A percentile compares a stretch with the other conserved stretches of the same genome.
Conservation (phyloP, 2,888 invertebrate genomes). For the Caenorhabditis imperialis region DNA sequence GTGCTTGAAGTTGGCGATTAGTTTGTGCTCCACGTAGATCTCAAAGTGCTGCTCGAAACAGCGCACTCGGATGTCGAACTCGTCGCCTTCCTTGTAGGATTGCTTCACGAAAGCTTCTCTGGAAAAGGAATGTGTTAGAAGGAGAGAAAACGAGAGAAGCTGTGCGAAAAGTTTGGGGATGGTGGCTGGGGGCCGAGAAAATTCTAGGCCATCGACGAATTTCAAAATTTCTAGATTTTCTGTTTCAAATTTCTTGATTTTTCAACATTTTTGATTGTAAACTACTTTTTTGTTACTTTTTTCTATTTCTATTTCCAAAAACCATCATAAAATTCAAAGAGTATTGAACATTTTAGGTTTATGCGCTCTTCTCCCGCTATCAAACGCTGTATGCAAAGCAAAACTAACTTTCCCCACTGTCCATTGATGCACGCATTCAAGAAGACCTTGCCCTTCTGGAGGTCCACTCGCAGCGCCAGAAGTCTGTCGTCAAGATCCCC, state of each 20-base stretch:
- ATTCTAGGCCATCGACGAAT: too few relatives aligned
- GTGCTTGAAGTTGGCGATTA: constrained; percentile 76
- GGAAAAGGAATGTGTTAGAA: constrained; percentile 7
- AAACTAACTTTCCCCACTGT: constrained; percentile 74
- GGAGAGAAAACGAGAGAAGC: not conserved
- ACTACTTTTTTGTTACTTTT: too few relatives aligned
- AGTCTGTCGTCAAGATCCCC: constrained; percentile 72
- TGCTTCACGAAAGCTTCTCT: constrained; percentile 70
- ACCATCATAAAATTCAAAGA: too few relatives aligned
- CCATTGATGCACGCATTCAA: constrained; percentile 76
- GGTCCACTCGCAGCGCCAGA: constrained; percentile 70
- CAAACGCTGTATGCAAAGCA: not conserved
- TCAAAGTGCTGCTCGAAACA: constrained; percentile 75
- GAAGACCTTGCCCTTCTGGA: constrained; percentile 66
- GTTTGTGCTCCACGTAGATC: constrained; percentile 76
- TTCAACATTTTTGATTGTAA: too few relatives aligned
- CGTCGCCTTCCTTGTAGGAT: constrained; percentile 69
- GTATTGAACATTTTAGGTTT: not conserved
- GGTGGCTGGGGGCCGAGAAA: too few relatives aligned
- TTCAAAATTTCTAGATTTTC: too few relatives aligned
- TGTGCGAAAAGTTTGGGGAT: too few relatives aligned
- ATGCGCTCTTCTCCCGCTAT: not conserved
- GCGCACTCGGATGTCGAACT: constrained; percentile 76
- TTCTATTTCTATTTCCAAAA: too few relatives aligned
- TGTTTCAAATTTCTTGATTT: too few relatives aligned